Conservation (phyloP, 2,888 invertebrate genomes). For the Bellardia bayeri region DNA sequence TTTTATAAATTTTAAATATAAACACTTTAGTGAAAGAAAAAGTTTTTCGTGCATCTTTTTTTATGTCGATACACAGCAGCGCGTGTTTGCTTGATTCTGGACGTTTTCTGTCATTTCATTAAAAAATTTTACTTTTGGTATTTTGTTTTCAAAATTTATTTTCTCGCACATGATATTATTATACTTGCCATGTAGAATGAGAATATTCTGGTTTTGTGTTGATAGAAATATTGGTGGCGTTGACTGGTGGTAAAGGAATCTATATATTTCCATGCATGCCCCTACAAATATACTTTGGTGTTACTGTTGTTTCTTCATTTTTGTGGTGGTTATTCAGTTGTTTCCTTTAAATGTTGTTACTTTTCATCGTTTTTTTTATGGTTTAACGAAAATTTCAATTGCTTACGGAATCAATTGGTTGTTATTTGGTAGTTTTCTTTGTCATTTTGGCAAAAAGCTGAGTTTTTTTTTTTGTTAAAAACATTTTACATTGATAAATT, state of each 20-base stretch:
- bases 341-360: background rate
- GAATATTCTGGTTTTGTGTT: slow-evolving; percentile 1
- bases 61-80: background rate
- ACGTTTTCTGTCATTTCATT: slow-evolving; percentile 15
- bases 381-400: slow-evolving; percentile 43
- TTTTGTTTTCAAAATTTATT: background rate
- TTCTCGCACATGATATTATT: background rate
- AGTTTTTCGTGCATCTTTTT: background rate
- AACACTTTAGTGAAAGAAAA: background rate
- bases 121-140: slow-evolving; percentile 12
- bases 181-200: background rate
- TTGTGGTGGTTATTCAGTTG: slow-evolving; percentile 17
- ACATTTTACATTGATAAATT: slow-evolving; percentile 32
- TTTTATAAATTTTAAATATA: background rate
- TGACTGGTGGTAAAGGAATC: background rate
- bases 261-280: background rate
- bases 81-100: background rate
- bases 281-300: slow-evolving; percentile 20
- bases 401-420: slow-evolving; percentile 38
- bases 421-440: slow-evolving; percentile 28
- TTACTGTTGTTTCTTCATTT: slow-evolving; percentile 4
- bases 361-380: slow-evolving; percentile 26
- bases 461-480: background rate
- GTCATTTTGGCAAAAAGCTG: slow-evolving; percentile 9
- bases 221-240: slow-evolving; percentile 10